Percentiles rank a stretch among this genome's conserved stretches.
Conservation (phyloP, 1,140 invertebrate species). For the Drosophila nasuta region DNA sequence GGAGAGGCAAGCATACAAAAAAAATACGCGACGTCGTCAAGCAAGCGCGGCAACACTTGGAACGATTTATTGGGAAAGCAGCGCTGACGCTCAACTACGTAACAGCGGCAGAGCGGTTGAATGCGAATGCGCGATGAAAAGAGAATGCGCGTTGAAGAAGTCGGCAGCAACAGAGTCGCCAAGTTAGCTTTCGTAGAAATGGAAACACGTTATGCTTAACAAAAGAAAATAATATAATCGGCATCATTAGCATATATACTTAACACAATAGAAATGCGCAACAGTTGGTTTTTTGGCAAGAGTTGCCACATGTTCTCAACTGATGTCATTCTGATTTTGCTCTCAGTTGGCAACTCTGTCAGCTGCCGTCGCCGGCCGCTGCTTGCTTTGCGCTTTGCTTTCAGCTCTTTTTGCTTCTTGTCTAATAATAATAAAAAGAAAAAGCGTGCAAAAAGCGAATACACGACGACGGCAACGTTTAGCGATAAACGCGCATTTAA, state of each 20-base stretch:
- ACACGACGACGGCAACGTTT: background rate
- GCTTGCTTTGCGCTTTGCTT: too few species aligned
- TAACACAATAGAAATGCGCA: constrained; percentile 25
- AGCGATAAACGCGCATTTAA: constrained; percentile 56
- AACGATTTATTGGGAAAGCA: constrained; percentile 59
- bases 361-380: constrained; percentile 41
- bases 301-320: constrained; percentile 19
- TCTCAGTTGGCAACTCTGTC: constrained; percentile 60
- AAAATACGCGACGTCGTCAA: constrained; percentile 31
- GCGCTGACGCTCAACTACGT: constrained; percentile 59
- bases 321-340: background rate
- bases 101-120: constrained; percentile 55
- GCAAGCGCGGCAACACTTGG: constrained; percentile 31
- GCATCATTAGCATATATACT: constrained; percentile 32
- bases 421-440: constrained; percentile 36
- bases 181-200: background rate
- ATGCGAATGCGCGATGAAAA: constrained; percentile 55
- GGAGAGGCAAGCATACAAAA: constrained; percentile 6
- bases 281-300: constrained; percentile 38
- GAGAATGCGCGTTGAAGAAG: constrained; percentile 35
- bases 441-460: constrained; percentile 12
- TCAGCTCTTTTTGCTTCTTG: background rate
- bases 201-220: constrained; percentile 3
- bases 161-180: constrained; percentile 34
- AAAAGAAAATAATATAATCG: constrained; percentile 1